Base-by-base conservation (phyloP, 2,113 vertebrate genomes). In the Planiliza haematocheilus region DNA sequence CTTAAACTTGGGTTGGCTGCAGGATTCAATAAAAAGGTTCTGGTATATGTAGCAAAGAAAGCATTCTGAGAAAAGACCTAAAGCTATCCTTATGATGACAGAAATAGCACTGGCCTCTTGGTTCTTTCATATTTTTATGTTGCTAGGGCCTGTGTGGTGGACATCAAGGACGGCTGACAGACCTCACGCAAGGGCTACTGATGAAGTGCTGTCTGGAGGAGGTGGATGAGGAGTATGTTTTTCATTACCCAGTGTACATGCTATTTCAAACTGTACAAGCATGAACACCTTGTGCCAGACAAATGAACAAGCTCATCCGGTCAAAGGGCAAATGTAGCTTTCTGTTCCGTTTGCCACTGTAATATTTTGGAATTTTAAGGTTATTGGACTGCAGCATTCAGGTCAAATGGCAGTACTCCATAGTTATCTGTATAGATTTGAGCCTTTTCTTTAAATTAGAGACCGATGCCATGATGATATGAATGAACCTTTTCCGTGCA, bases 241-340 rank as follows among this genome's bases (percentile, higher is more conserved):
- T 83, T 88, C 86, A 91, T 91, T 90, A 90, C 85, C 66, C 53
- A 66, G 59, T 77, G 86, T 93, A 92, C 92, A 91, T 81, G 77
- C 56, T 45, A 64, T 89, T 85, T 88, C 78, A 89, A 91, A 88
- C 61, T 81, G 67, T 86, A 77, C 49, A 62, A 79, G 84, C 75
- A 38, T 82, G 82, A 43, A 10, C 45, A 75, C 76, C 60, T 77
- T 39, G 20, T 12, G 56, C 46, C 60, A 70, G 74, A 85, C 68
- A 81, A 83, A 87, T 83, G 71, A 79, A 83, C 63, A 60, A 56
- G 58, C 70, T 85, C 50, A 38, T 43, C 56, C 43, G 81, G 88
- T 91, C 87, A 88, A 77, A 89, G 86, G 81, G 58, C 76, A 90
- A 86, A 80, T 67, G 45, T 38, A 37, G 74, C 34, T 41, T 16